Percentiles rank a stretch among this genome's conserved stretches.
These are phyloP conservation scores for Anagyrus pseudococci DNA, from an alignment of 2,888 invertebrate species.

Conservation along the genomic window DNA sequence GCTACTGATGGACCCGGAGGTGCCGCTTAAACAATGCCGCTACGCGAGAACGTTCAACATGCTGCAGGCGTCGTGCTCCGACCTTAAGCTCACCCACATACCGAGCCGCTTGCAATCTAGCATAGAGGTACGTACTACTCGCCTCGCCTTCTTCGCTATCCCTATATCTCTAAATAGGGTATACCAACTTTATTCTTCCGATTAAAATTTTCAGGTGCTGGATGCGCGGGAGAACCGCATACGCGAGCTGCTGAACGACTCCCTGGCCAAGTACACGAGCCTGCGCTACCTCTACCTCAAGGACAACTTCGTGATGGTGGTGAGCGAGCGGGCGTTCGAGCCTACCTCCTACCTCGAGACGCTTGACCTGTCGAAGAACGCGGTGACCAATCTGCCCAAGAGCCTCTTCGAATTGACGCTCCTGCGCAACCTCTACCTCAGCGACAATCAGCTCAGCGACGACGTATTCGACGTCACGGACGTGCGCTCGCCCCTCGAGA, in stretches of 20 bases:
- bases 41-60: constrained; percentile 66
- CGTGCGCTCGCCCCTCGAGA: constrained; percentile 66
- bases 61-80: constrained; percentile 65
- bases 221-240: constrained; percentile 68
- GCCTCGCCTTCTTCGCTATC: constrained; percentile 54
- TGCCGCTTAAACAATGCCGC: constrained; percentile 56
- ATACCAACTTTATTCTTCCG: no score
- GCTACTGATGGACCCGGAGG: constrained; percentile 46
- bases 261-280: constrained; percentile 64
- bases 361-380: constrained; percentile 67
- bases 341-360: constrained; percentile 64
- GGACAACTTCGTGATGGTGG: constrained; percentile 67
- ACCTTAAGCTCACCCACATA: constrained; percentile 62
- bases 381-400: constrained; percentile 64
- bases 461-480: constrained; percentile 57
- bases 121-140: constrained; percentile 65
- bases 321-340: constrained; percentile 66
- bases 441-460: constrained; percentile 64
- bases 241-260: constrained; percentile 63
- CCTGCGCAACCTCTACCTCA: constrained; percentile 70
- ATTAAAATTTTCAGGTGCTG: constrained; percentile 65
- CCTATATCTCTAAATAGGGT: neutral
- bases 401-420: constrained; percentile 67
- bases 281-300: constrained; percentile 66
- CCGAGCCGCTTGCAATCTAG: constrained; percentile 63